Evolutionary conservation across 2,113 vertebrate genomes (phyloP).

Genomic region (Dicrurus megarhynchus): DNA sequence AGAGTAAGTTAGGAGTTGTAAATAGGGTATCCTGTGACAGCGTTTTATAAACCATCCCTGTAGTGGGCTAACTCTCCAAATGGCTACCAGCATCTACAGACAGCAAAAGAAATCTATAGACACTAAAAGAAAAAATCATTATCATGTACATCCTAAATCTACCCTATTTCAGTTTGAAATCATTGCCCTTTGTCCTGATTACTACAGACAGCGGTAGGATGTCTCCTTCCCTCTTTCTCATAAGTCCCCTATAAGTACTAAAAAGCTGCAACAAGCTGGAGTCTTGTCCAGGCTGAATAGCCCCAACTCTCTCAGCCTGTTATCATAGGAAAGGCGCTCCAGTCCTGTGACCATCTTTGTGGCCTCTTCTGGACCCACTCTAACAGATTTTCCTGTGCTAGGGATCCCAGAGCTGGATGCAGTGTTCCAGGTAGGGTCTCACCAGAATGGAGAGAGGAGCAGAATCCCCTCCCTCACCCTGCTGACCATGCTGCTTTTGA

Average conservation of each 20-base stretch:
- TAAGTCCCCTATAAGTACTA: background rate
- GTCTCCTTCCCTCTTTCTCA: background rate
- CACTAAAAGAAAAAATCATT: accelerated
- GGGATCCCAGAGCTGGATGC: background rate
- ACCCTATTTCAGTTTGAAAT: background rate
- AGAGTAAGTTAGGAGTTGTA: background rate
- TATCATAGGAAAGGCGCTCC: background rate
- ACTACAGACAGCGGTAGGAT: background rate
- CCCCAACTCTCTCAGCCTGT: background rate
- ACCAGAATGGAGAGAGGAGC: background rate
- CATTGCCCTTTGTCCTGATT: background rate
- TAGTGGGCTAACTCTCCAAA: background rate
- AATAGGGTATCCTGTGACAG: background rate
- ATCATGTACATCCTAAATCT: background rate
- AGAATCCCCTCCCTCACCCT: accelerated
- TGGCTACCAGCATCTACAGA: background rate
- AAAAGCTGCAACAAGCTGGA: background rate
- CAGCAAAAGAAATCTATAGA: no score
- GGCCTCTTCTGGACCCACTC: background rate
- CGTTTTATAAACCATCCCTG: background rate
- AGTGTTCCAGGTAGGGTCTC: background rate
- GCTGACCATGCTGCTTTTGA: background rate
- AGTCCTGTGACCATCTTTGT: background rate
- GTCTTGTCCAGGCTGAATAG: background rate
- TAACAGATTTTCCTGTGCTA: background rate